Evolutionary conservation across 2,113 vertebrate species (phyloP), one percentile per base, ranked within the genome.

Genomic region (Perca flavescens): DNA sequence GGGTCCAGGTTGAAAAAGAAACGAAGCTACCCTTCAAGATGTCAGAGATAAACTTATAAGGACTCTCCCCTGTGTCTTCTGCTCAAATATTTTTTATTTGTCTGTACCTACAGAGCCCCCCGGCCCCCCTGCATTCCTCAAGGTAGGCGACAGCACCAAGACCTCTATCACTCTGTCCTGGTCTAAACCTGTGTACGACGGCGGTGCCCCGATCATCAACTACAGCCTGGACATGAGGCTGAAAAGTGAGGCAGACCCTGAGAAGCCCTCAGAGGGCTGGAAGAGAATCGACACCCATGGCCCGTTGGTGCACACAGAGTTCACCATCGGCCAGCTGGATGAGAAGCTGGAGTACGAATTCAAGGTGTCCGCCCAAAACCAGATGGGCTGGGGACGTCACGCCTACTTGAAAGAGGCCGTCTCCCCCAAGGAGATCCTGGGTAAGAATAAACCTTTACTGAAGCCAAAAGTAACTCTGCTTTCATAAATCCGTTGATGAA

Each of bases 141-240:
- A 97, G 91, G 97, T 99, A 74, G 94, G 95, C 57, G 98, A 99
- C 88, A 99, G 98, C 92, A 99, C 98, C 83, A 99, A 96, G 91
- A 96, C 83, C 65, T 97, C 97, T 21, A 95, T 99, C 88, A 97
- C 97, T 3, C 96, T 99, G 74, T 89, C 93, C 52, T 99, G 98
- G 98, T 95, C 95, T 69, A 99, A 97, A 88, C 98, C 98, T 1
- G 96, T 99, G 21, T 99, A 99, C 11, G 98, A 99, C 82, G 98
- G 98, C 34, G 98, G 98, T 5, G 97, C 98, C 54, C 98, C 97
- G 0, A 97, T 99, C 85, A 97, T 99, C 77, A 95, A 96, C 79
- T 99, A 99, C 86, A 95, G 98, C 84, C 93, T 99, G 62, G 98
- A 99, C 95, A 91, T 99, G 92, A 98, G 93, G 83, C 86, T 94